Percentiles rank a stretch among this genome's conserved stretches.
Evolutionary conservation across 2,888 invertebrate species (phyloP).

Genomic region (Synanthedon myopaeformis): DNA sequence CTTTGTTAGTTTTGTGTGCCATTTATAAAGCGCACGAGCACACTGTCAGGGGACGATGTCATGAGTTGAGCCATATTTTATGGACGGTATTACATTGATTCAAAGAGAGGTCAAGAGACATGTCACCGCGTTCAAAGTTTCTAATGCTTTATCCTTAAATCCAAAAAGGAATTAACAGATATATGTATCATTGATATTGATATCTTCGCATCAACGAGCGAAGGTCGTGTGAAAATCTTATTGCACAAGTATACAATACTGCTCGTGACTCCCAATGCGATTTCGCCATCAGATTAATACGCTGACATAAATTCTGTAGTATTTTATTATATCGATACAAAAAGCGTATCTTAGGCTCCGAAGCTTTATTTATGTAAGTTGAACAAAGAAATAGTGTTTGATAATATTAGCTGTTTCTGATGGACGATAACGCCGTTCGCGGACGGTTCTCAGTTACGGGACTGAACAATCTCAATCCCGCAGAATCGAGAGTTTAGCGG

Average conservation of each 20-base stretch:
- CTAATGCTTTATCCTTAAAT: constrained; percentile 11
- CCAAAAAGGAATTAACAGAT: constrained; percentile 38
- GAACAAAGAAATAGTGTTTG: constrained; percentile 12
- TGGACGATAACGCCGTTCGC: background rate
- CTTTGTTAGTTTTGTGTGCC: no score
- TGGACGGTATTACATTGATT: background rate
- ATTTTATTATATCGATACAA: constrained; percentile 53
- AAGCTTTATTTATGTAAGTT: constrained; percentile 17
- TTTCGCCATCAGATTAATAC: constrained; percentile 55
- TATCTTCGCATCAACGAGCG: constrained; percentile 32
- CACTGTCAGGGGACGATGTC: no score
- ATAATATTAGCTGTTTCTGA: constrained; percentile 6
- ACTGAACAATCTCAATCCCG: no score
- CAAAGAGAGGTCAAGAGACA: background rate
- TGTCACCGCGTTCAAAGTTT: background rate
- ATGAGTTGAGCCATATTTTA: no score
- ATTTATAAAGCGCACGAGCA: no score
- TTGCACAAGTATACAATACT: constrained; percentile 44
- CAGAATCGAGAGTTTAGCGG: no score
- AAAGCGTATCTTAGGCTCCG: constrained; percentile 15
- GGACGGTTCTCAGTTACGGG: no score
- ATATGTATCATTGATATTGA: constrained; percentile 42
- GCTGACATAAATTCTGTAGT: constrained; percentile 57
- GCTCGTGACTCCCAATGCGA: constrained; percentile 56
- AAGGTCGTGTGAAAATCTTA: constrained; percentile 51